Conservation (phyloP, 2,113 vertebrate species). For the Atlantisia rogersi region DNA sequence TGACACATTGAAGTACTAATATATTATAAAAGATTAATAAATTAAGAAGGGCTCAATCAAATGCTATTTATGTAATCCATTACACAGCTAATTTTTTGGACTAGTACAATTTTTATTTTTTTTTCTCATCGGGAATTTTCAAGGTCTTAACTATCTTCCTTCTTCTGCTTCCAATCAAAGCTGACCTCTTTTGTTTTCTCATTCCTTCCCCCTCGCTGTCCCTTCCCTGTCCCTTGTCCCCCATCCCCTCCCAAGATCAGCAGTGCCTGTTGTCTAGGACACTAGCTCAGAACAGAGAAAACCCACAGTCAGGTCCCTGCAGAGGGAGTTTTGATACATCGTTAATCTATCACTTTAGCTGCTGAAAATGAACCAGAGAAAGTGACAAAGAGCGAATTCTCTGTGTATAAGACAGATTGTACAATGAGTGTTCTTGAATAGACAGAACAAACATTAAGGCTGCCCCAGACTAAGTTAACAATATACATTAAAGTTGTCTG, state of each 20-base stretch:
- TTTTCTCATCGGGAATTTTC: not conserved
- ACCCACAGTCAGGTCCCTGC: not conserved
- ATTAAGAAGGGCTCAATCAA: not conserved
- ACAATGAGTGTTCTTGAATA: not conserved
- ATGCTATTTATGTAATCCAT: not conserved
- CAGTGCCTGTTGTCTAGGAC: not conserved
- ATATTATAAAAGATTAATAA: not conserved
- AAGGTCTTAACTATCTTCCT: not conserved
- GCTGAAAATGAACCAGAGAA: conserved; percentile 4
- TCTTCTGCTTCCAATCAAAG: not conserved
- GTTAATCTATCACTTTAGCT: conserved; percentile 3
- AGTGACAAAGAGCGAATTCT: not conserved
- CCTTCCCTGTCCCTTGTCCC: too few species aligned
- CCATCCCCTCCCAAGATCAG: not conserved
- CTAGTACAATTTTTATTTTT: rapidly evolving
- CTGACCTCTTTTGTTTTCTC: not conserved
- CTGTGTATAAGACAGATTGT: not conserved
- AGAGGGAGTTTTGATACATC: not conserved
- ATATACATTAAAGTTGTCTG: not conserved
- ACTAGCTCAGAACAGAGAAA: not conserved
- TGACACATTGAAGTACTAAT: not conserved
- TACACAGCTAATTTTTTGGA: not conserved
- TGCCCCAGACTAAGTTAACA: not conserved
- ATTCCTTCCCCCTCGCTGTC: not conserved
- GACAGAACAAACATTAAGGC: not conserved